A percentile compares a stretch with the other conserved stretches of the same genome.
Conservation (phyloP, 2,888 invertebrate genomes). For the Apotomis betuletana region DNA sequence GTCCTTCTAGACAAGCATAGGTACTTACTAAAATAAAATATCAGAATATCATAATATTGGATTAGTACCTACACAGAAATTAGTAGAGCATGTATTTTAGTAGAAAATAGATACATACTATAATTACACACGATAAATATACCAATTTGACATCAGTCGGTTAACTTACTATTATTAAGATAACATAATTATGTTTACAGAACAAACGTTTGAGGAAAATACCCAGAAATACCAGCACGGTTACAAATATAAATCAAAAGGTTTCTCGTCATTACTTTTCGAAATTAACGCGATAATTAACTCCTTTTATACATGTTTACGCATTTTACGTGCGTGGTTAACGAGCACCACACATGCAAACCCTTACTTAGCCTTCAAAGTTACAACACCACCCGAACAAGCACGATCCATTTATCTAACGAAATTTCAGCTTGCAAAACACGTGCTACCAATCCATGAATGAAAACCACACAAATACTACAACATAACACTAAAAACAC, state of each 20-base stretch:
- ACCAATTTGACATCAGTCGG: background rate
- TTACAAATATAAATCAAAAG: slow-evolving; percentile 4
- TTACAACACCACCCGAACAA: slow-evolving; percentile 3
- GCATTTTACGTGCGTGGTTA: slow-evolving; percentile 20
- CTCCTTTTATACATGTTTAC: slow-evolving; percentile 18
- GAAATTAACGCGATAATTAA: slow-evolving; percentile 19
- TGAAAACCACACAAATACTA: slow-evolving; percentile 21
- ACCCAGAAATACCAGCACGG: background rate
- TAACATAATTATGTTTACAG: background rate
- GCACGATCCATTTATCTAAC: slow-evolving; percentile 6
- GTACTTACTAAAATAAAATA: too few relatives aligned
- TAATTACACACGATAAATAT: background rate
- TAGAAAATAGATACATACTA: too few relatives aligned
- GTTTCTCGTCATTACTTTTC: background rate
- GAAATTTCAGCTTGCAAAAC: slow-evolving; percentile 33
- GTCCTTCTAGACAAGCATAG: too few relatives aligned
- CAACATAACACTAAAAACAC: slow-evolving; percentile 31
- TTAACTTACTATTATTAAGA: background rate
- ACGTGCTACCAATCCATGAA: slow-evolving; percentile 23
- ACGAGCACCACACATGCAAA: slow-evolving; percentile 31
- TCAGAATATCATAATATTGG: background rate
- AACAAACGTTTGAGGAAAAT: background rate
- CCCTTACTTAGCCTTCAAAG: slow-evolving; percentile 31
- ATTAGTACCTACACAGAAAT: too few relatives aligned
- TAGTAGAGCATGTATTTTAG: too few relatives aligned